Evolutionary conservation across 2,888 invertebrate species (phyloP).

Genomic region (Coleophora flavipennella): DNA sequence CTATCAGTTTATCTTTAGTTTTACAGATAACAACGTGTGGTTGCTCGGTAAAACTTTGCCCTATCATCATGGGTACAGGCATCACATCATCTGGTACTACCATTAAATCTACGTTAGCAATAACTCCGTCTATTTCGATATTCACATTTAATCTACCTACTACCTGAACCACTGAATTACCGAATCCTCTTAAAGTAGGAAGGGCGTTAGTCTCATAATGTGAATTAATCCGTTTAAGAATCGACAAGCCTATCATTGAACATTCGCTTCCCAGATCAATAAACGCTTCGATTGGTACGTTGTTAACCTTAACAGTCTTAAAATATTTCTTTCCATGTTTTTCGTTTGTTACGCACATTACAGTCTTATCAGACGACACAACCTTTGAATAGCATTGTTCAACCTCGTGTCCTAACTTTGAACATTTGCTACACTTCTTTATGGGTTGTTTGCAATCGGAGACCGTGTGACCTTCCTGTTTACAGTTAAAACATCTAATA

Average conservation of each 20-base stretch:
- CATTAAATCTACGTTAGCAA: constrained; percentile 2
- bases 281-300: neutral
- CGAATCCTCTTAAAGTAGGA: constrained; percentile 7
- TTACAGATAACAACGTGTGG: constrained; percentile 5
- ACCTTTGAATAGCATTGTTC: constrained; percentile 4
- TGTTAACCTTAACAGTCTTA: constrained; percentile 5
- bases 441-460: constrained; percentile 3
- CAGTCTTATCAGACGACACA: neutral
- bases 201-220: neutral
- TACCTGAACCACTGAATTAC: constrained; percentile 4
- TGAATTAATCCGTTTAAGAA: neutral
- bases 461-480: constrained; percentile 1
- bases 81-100: constrained; percentile 7
- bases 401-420: constrained; percentile 1
- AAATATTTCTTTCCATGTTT: constrained; percentile 4
- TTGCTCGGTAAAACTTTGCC: constrained; percentile 9
- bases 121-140: constrained; percentile 2
- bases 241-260: neutral
- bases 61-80: constrained; percentile 6
- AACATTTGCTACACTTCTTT: constrained; percentile 5
- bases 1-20: constrained; percentile 3
- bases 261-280: constrained; percentile 9
- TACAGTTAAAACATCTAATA: constrained; percentile 4
- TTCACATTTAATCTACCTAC: constrained; percentile 2
- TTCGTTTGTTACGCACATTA: neutral